Base-by-base conservation (phyloP, 2,797 vertebrate species). In the Lerista edwardsae region DNA sequence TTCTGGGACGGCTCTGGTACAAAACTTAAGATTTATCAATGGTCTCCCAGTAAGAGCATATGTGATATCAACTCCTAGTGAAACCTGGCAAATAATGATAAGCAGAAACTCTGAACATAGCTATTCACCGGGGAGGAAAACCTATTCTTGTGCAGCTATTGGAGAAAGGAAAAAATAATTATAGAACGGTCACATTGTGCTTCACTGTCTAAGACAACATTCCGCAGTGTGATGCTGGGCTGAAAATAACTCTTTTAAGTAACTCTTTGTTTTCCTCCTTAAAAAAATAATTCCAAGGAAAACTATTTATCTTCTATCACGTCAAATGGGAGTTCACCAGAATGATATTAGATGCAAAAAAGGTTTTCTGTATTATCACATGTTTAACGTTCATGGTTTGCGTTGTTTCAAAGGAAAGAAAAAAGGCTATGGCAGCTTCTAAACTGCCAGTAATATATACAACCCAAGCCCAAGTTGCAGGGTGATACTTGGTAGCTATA, bases 71-170 rank as follows among this genome's bases (percentile, higher is more conserved):
- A 93, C 90, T 89, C 86, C 88, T 86, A 86, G 72, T 91, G 92
- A 95, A 95, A 94, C 91, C 94, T 94, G 94, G 86, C 91, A 96
- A 96, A 96, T 94, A 93, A 95, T 95, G 96, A 96, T 95, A 95
- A 96, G 95, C 90, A 90, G 91, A 91, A 89, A 55, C 83, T 90
- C 85, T 77, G 85, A 90, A 86, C 81, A 82, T 81, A 90, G 87
- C 61, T 87, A 88, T 87, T 91, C 90, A 86, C 89, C 82, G 87
- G 91, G 91, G 93, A 93, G 83, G 81, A 86, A 84, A 92, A 78
- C 65, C 86, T 81, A 88, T 91, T 93, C 90, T 92, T 86, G 84
- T 75, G 86, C 88, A 86, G 86, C 90, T 91, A 86, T 86, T 87
- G 87, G 77, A 88, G 77, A 71, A 44, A 51, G 67, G 34, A 78